Evolutionary conservation across 1,140 invertebrate genomes (phyloP).

Genomic region (Ectropis grisescens): DNA sequence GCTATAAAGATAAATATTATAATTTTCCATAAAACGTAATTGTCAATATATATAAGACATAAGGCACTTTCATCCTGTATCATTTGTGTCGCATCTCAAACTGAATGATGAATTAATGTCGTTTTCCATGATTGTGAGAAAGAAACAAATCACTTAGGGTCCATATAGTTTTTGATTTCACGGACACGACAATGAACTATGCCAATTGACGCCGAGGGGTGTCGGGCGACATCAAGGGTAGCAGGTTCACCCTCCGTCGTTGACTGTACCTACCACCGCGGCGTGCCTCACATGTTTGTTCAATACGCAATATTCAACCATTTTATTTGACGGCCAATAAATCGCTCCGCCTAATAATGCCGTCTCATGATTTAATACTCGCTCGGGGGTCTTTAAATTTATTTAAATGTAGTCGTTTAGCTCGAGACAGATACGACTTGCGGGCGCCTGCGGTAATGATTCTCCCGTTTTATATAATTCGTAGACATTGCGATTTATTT

Average conservation of each 20-base stretch:
- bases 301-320: constrained; percentile 12
- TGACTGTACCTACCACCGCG: constrained; percentile 1
- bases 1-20: too few species aligned
- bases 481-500: too few species aligned
- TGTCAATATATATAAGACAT: too few species aligned
- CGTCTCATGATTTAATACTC: constrained; percentile 13
- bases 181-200: constrained; percentile 4
- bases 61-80: too few species aligned
- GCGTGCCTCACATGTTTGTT: constrained; percentile 11
- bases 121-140: too few species aligned
- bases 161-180: too few species aligned
- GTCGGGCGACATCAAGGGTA: constrained; percentile 3
- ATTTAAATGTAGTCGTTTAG: constrained; percentile 11
- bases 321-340: constrained; percentile 18
- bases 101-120: too few species aligned
- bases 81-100: too few species aligned
- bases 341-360: constrained; percentile 10
- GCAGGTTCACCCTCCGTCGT: constrained; percentile 16
- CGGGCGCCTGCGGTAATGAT: too few species aligned
- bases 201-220: constrained; percentile 9
- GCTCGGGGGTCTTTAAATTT: constrained; percentile 9
- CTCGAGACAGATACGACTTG: not conserved
- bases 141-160: too few species aligned
- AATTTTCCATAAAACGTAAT: too few species aligned
- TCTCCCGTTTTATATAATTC: too few species aligned